Base-by-base conservation (phyloP, 2,888 invertebrate genomes). In the Cristatella mucedo region DNA sequence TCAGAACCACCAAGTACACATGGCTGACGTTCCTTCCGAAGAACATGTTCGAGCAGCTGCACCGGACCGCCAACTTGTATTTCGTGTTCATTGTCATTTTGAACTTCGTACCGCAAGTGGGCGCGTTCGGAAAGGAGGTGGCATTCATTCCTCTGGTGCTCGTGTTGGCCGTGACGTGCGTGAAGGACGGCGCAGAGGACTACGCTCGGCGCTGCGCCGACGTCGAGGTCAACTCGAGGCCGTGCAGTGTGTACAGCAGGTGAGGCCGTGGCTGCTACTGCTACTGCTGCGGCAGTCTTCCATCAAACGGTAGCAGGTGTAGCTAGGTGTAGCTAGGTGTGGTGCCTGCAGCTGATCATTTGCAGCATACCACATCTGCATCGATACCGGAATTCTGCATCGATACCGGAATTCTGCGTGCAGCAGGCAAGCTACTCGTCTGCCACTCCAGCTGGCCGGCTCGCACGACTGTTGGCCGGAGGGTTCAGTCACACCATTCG, bases 41-140 rank as follows among this genome's bases (percentile, higher is more conserved):
- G 68, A 93, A 93, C 69, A 72, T 95, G 45, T 76, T 91, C 67
- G 91, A 93, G 71, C 93, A 95, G 70, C 91, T 95, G 67, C 91
- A 91, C 68, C 77, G 93, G 46, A 84, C 89, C 60, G 93, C 93
- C 47, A 95, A 95, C 73, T 73, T 95, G 57, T 95, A 93, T 72
- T 95, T 95, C 69, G 80, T 93, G 60, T 84, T 89, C 63, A 89
- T 95, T 63, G 87, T 91, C 55, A 70, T 89, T 53, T 74, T 93
- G 48, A 93, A 93, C 70, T 91, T 87, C 87, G 26, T 26, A 11
- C n/a, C 18, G 9, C 13, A 36, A 29, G 54, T 61, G 11, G 51
- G 82, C 69, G 89, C 89, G 3, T 89, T 91, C 68, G 89, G 86
- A 46, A 89, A 87, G 64, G 89, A 89, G 69, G 76, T 91, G 52